Conservation (phyloP, 1,140 invertebrate species). For the Hyles euphorbiae region DNA sequence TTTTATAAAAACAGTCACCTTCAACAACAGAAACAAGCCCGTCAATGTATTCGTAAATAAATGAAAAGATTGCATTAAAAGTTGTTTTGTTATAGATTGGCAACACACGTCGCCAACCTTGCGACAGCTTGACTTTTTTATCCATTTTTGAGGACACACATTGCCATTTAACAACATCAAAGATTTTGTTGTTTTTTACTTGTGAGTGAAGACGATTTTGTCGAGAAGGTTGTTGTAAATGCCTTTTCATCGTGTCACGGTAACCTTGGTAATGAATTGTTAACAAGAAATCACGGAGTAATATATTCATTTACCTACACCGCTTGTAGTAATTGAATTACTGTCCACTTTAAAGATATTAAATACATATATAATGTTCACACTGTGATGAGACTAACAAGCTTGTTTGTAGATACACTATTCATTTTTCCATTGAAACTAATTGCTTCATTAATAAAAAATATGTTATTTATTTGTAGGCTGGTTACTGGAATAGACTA, state of each 20-base stretch:
- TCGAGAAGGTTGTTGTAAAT: slow-evolving; percentile 14
- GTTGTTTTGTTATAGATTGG: slow-evolving; percentile 17
- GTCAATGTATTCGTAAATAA: slow-evolving; percentile 2
- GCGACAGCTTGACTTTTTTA: slow-evolving; percentile 30
- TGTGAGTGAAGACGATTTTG: slow-evolving; percentile 26
- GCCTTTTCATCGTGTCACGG: slow-evolving; percentile 18
- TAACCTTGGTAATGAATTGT: slow-evolving; percentile 18
- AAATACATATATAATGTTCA: too few relatives aligned
- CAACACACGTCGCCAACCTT: slow-evolving; percentile 35
- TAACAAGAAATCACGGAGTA: too few relatives aligned
- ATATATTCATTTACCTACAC: too few relatives aligned
- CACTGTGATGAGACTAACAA: too few relatives aligned
- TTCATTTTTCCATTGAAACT: too few relatives aligned
- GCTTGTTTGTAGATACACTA: too few relatives aligned
- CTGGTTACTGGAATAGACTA: too few relatives aligned
- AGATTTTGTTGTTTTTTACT: slow-evolving; percentile 35
- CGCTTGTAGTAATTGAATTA: too few relatives aligned
- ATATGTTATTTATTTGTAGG: too few relatives aligned
- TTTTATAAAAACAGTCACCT: neutral
- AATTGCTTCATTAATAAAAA: too few relatives aligned
- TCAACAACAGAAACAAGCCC: neutral
- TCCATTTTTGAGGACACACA: slow-evolving; percentile 39
- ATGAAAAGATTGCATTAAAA: neutral
- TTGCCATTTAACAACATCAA: slow-evolving; percentile 43
- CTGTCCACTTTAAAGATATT: too few relatives aligned